Percentiles rank a stretch among this genome's conserved stretches.
phyloP scores from a whole-genome alignment of 1,140 invertebrate genomes.

The Coenobita brevimanus region DNA sequence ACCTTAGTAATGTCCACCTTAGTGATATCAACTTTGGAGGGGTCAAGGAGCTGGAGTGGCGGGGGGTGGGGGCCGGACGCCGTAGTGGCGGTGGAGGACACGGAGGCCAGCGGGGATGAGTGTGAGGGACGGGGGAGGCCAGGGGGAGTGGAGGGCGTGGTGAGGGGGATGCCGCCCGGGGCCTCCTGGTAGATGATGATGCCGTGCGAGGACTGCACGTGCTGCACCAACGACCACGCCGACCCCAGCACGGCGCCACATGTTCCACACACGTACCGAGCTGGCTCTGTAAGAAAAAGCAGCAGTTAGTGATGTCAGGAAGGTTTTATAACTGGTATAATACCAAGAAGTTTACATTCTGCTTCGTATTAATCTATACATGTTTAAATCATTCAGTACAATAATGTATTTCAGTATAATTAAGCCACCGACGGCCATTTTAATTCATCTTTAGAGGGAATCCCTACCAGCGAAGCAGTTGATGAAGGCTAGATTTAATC shows the following conservation, averaged over 20 bases:
- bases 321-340: too few relatives aligned
- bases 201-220: constrained; percentile 94
- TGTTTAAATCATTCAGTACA: too few relatives aligned
- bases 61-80: constrained; percentile 58
- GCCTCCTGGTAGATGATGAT: constrained; percentile 91
- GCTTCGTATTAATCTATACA: too few relatives aligned
- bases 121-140: constrained; percentile 71
- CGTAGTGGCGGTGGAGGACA: constrained; percentile 72
- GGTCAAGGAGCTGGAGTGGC: constrained; percentile 66
- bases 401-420: too few relatives aligned
- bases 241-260: constrained; percentile 92
- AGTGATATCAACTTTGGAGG: constrained; percentile 66
- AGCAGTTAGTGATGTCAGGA: neutral
- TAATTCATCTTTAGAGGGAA: too few relatives aligned
- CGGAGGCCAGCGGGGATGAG: constrained; percentile 65
- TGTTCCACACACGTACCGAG: constrained; percentile 93
- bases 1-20: constrained; percentile 66
- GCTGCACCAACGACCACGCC: constrained; percentile 95
- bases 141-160: constrained; percentile 73
- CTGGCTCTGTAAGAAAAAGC: constrained; percentile 87
- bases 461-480: too few relatives aligned
- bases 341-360: too few relatives aligned
- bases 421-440: too few relatives aligned
- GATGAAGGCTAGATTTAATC: too few relatives aligned
- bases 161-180: constrained; percentile 65